Evolutionary conservation across 2,113 vertebrate species (phyloP), one percentile per base, ranked within the genome.

Genomic region (Solenodon paradoxus): DNA sequence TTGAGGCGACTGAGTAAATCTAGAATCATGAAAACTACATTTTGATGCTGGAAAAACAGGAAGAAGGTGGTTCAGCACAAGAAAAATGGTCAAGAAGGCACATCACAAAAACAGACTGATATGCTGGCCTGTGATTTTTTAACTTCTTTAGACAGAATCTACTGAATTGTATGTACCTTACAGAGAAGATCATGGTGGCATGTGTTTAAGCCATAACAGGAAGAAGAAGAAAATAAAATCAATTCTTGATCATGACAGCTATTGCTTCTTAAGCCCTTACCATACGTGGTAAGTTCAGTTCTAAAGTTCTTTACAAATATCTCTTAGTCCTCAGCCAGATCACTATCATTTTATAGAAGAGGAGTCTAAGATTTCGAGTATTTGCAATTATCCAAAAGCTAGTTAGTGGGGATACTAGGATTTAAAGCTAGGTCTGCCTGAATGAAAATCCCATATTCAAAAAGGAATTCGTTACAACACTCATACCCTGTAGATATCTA

Each of bases 1-100:
- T 95, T 88, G 61, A 96, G 95, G 95, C 89, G 95, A 35, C 82
- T 47, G 8, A 82, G 86, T 57, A 96, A 97, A 97, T 53, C 96
- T 86, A 77, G 9, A 95, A 32, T 64, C 19, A 92, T 9, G 13
- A 68, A 95, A 40, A 63, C 57, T 16, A 55, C 17, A 77, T 38
- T 93, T 81, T 45, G 19, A 66, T 0, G 30, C n/a, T 2, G 89
- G 0, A 0, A 85, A 79, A 88, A 93, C 81, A 66, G 66, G n/a
- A 96, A 42, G 77, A 30, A 69, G 47, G 13, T 88, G 30, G 51
- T 1, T 35, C 47, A 30, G 35, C 30, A 88, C 71, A 90, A 94
- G 38, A 24, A 94, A 95, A 95, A 85, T 51, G 20, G 63, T 87
- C 77, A 90, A 92, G 71, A 95, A 84, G n/a, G 79, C 24, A 88